These are phyloP conservation scores for Erebia aethiops DNA, from an alignment of 2,888 invertebrate species.

Conservation along the genomic window DNA sequence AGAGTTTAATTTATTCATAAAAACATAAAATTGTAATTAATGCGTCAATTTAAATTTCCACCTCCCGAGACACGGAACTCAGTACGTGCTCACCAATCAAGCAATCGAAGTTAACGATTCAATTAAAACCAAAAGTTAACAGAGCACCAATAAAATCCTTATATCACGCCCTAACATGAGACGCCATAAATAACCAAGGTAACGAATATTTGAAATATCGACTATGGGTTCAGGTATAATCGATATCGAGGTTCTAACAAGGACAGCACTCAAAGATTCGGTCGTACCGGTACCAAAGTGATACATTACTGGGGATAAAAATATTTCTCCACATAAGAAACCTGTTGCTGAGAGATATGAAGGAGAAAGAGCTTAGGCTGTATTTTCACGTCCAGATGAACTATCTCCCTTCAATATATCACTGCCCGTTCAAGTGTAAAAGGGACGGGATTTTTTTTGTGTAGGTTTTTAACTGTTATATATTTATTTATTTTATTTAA, in stretches of 20 bases:
- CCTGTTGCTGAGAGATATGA: conserved; percentile 72
- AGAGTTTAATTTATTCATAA: background rate
- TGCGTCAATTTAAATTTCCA: conserved; percentile 26
- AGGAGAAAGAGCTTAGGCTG: conserved; percentile 48
- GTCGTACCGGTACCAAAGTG: conserved; percentile 57
- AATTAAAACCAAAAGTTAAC: conserved; percentile 60
- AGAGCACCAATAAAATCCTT: conserved; percentile 61
- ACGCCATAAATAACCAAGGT: conserved; percentile 60
- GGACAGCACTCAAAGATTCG: conserved; percentile 53
- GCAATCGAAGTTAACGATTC: conserved; percentile 59
- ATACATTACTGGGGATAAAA: conserved; percentile 76
- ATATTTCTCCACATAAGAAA: conserved; percentile 69
- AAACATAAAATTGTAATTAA: conserved; percentile 19
- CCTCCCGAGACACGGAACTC: conserved; percentile 32
- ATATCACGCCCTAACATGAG: conserved; percentile 59
- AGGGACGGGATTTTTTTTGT: conserved; percentile 12
- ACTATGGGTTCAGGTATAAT: conserved; percentile 46
- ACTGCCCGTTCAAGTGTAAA: conserved; percentile 20
- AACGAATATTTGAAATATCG: conserved; percentile 56
- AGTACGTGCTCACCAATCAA: conserved; percentile 44
- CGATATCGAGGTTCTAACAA: conserved; percentile 47
- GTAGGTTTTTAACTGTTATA: too few species aligned
- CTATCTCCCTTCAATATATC: conserved; percentile 29
- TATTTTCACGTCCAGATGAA: conserved; percentile 37
- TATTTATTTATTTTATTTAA: too few species aligned